Evolutionary conservation across 2,797 vertebrate genomes (phyloP).

Genomic region (Anolis apletophallus): DNA sequence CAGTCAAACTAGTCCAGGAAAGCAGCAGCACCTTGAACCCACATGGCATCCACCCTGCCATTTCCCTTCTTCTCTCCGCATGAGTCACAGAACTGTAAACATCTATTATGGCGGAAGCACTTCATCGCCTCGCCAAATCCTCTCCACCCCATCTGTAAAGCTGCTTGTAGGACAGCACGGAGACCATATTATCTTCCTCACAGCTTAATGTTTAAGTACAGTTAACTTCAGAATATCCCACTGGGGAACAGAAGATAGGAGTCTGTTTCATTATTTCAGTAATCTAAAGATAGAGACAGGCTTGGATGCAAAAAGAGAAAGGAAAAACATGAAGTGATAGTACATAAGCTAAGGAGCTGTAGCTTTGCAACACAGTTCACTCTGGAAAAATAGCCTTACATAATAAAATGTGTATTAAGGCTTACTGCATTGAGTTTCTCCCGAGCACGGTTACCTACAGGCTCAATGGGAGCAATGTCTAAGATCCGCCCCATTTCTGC

Average conservation of each 20-base stretch:
- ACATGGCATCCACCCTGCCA: neutral
- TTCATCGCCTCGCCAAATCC: constrained; percentile 52
- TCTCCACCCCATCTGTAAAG: constrained; percentile 65
- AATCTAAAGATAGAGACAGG: constrained; percentile 23
- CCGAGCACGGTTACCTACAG: accelerated
- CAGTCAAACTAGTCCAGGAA: constrained; percentile 37
- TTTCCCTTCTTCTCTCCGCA: constrained; percentile 15
- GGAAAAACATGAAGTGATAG: constrained; percentile 19
- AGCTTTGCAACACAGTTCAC: constrained; percentile 35
- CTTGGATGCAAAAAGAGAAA: neutral
- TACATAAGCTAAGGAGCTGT: constrained; percentile 18
- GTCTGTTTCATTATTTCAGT: neutral
- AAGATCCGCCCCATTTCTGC: neutral
- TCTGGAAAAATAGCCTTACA: constrained; percentile 4
- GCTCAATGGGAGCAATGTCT: neutral
- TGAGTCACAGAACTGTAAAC: constrained; percentile 56
- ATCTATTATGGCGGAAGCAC: constrained; percentile 68
- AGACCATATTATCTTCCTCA: constrained; percentile 57
- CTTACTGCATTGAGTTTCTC: constrained; percentile 11
- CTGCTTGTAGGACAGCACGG: constrained; percentile 56
- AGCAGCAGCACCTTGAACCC: constrained; percentile 24
- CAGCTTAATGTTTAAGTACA: constrained; percentile 33
- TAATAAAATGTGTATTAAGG: neutral
- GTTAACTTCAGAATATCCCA: neutral
- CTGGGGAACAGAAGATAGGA: neutral